These are phyloP conservation scores for Hestina assimilis DNA, from an alignment of 1,140 invertebrate genomes.

Conservation along the genomic window DNA sequence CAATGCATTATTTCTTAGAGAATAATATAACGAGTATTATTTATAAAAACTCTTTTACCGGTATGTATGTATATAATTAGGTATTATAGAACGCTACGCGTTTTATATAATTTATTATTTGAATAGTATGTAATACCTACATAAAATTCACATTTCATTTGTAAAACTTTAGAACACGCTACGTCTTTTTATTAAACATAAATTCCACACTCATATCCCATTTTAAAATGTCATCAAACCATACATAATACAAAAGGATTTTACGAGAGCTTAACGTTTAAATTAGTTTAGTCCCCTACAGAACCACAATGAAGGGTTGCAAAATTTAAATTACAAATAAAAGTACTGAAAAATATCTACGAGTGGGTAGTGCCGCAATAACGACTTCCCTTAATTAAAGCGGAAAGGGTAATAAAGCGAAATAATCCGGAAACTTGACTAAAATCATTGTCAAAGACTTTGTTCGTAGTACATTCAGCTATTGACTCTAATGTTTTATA, in stretches of 20 bases:
- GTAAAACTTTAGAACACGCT: neutral
- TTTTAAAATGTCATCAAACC: slow-evolving; percentile 59
- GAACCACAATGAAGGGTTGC: slow-evolving; percentile 67
- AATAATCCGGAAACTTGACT: slow-evolving; percentile 70
- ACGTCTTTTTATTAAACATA: neutral
- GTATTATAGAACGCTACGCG: too few relatives aligned
- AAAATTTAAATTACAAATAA: slow-evolving; percentile 80
- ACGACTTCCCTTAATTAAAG: slow-evolving; percentile 77
- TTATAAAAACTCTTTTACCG: too few relatives aligned
- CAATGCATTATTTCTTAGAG: neutral
- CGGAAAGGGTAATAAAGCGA: slow-evolving; percentile 75
- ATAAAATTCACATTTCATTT: neutral
- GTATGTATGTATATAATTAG: too few relatives aligned
- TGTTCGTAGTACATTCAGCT: slow-evolving; percentile 27
- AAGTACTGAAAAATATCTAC: slow-evolving; percentile 77
- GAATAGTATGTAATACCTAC: neutral
- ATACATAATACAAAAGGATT: slow-evolving; percentile 71
- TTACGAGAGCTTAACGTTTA: slow-evolving; percentile 73
- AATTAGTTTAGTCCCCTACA: slow-evolving; percentile 75
- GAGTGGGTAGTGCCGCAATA: slow-evolving; percentile 74
- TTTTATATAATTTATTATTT: too few relatives aligned
- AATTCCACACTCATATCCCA: slow-evolving; percentile 24
- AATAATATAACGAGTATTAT: too few relatives aligned
- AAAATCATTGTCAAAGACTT: slow-evolving; percentile 58
- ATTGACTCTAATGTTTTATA: neutral